Percentiles rank a stretch among this genome's conserved stretches.
Conservation (phyloP, 2,888 invertebrate species). For the Carterocephalus palaemon region DNA sequence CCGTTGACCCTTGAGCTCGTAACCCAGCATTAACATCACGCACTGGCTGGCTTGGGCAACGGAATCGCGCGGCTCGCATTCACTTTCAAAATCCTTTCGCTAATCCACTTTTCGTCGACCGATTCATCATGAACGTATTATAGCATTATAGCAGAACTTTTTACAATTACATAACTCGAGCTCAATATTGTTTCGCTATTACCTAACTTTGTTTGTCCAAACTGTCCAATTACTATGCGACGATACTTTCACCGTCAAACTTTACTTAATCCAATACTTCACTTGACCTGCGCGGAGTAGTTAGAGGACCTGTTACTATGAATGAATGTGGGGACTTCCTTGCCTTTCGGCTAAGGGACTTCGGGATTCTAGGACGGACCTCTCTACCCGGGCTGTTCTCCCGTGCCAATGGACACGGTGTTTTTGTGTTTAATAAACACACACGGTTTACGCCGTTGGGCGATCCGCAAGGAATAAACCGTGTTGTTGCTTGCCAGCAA, state of each 20-base stretch:
- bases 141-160: not conserved
- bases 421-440: no score
- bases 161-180: slow-evolving; percentile 5
- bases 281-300: not conserved
- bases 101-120: slow-evolving; percentile 19
- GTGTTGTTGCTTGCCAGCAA: no score
- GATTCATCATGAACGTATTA: slow-evolving; percentile 9
- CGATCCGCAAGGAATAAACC: no score
- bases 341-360: no score
- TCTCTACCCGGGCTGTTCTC: no score
- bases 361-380: no score
- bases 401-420: no score
- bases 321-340: no score
- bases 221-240: not conserved
- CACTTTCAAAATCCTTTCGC: slow-evolving; percentile 42
- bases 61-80: slow-evolving; percentile 30
- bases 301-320: no score
- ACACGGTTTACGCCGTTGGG: no score
- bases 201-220: not conserved
- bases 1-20: slow-evolving; percentile 4
- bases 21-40: slow-evolving; percentile 30
- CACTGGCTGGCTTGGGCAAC: slow-evolving; percentile 38
- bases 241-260: not conserved
- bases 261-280: not conserved
- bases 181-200: slow-evolving; percentile 1